These are phyloP conservation scores for Agrochola lota DNA, from an alignment of 2,888 invertebrate genomes.

Conservation along the genomic window DNA sequence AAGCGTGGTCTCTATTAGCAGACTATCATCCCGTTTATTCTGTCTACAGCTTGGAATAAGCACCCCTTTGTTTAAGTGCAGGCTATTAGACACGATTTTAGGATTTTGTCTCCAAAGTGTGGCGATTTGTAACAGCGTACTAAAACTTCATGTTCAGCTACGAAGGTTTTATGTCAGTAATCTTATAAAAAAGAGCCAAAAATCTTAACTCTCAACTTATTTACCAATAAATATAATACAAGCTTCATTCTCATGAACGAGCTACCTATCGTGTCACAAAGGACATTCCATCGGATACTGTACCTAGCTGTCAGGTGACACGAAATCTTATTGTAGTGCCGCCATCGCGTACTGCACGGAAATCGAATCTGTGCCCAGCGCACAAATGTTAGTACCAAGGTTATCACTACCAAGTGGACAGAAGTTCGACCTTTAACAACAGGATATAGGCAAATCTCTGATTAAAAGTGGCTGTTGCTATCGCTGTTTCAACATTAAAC, in stretches of 20 bases:
- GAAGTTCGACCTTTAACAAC: background rate
- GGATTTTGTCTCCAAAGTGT: conserved; percentile 16
- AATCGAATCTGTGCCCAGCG: conserved; percentile 49
- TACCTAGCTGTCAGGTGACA: conserved; percentile 25
- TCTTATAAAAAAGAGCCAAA: background rate
- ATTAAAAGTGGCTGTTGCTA: too few species aligned
- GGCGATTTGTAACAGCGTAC: conserved; percentile 17
- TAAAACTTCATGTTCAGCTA: background rate
- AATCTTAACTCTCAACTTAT: background rate
- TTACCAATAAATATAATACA: background rate
- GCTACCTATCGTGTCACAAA: conserved; percentile 15
- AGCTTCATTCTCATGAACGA: conserved; percentile 8
- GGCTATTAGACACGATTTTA: conserved; percentile 35
- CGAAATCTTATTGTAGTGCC: conserved; percentile 31
- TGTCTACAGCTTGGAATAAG: conserved; percentile 18
- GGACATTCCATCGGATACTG: conserved; percentile 16
- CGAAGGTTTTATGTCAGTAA: background rate
- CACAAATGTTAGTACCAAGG: background rate
- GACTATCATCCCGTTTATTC: conserved; percentile 23
- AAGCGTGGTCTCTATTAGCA: conserved; percentile 16
- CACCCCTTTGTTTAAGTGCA: conserved; percentile 26
- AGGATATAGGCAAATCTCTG: too few species aligned
- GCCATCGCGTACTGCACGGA: conserved; percentile 31
- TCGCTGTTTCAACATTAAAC: too few species aligned
- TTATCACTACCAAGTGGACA: background rate